A percentile compares a stretch with the other conserved stretches of the same genome.
These are phyloP conservation scores for Ictalurus furcatus DNA, from an alignment of 2,113 vertebrate species.

Conservation along the genomic window DNA sequence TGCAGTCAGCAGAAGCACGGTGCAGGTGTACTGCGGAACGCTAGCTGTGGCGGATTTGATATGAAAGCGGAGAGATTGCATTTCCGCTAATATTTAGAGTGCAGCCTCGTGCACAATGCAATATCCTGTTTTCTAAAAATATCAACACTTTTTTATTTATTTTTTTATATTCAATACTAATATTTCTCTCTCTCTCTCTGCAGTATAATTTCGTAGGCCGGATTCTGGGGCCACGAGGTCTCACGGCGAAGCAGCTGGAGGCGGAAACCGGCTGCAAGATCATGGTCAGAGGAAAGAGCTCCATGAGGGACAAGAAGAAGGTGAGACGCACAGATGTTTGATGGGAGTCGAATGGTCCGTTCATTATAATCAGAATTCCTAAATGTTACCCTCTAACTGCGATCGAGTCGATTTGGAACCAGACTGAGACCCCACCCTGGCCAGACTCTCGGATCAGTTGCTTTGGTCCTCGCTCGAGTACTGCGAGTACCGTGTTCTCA, in stretches of 20 bases:
- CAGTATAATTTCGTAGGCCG: slow-evolving; percentile 84
- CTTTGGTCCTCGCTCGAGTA: no score
- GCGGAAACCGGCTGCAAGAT: slow-evolving; percentile 83
- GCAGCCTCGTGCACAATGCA: slow-evolving; percentile 5
- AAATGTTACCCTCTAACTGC: no score
- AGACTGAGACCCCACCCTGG: no score
- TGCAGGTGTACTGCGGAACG: neutral
- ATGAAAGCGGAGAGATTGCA: slow-evolving; percentile 14
- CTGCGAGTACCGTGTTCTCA: no score
- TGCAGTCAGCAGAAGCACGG: neutral
- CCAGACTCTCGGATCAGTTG: no score
- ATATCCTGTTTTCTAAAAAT: slow-evolving; percentile 10
- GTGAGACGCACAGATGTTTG: slow-evolving; percentile 60
- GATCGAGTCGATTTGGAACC: no score
- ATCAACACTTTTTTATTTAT: neutral
- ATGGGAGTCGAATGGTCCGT: neutral
- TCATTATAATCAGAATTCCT: neutral
- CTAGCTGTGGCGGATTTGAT: slow-evolving; percentile 6
- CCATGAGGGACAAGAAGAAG: slow-evolving; percentile 85
- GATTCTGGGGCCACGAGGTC: slow-evolving; percentile 80
- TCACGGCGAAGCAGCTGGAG: slow-evolving; percentile 82
- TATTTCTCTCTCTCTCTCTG: slow-evolving; percentile 18
- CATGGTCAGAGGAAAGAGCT: slow-evolving; percentile 83
- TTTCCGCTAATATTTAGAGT: slow-evolving; percentile 14
- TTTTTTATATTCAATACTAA: neutral